Conservation (phyloP, 2,113 vertebrate species). For the Misgurnus anguillicaudatus region DNA sequence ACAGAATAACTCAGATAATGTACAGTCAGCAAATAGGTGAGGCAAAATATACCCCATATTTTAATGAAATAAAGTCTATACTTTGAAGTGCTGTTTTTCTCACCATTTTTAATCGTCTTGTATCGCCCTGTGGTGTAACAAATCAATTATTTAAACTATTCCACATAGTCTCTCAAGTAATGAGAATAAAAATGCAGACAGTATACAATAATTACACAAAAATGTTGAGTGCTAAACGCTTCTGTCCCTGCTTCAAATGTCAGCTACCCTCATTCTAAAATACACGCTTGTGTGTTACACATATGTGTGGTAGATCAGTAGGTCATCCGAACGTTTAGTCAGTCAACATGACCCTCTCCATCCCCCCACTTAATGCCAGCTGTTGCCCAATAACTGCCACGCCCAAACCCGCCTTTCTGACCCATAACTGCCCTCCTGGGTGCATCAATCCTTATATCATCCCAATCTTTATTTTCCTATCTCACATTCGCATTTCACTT, state of each 20-base stretch:
- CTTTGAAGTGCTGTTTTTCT: no score
- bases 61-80: no score
- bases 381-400: conserved; percentile 34
- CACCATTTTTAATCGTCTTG: no score
- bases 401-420: conserved; percentile 31
- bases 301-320: conserved; percentile 1
- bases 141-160: no score
- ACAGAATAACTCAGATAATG: no score
- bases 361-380: conserved; percentile 30
- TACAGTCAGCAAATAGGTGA: no score
- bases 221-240: no score
- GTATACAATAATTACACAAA: no score
- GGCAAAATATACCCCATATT: no score
- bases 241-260: background rate
- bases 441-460: conserved; percentile 14
- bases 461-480: conserved; percentile 12
- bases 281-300: background rate
- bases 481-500: background rate
- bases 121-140: no score
- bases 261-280: background rate
- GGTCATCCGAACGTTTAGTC: background rate
- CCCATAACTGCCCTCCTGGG: conserved; percentile 28
- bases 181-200: no score
- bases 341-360: conserved; percentile 20
- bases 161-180: no score